Evolutionary conservation across 2,888 invertebrate genomes (phyloP).

Genomic region (Drosophila aldrichi): DNA sequence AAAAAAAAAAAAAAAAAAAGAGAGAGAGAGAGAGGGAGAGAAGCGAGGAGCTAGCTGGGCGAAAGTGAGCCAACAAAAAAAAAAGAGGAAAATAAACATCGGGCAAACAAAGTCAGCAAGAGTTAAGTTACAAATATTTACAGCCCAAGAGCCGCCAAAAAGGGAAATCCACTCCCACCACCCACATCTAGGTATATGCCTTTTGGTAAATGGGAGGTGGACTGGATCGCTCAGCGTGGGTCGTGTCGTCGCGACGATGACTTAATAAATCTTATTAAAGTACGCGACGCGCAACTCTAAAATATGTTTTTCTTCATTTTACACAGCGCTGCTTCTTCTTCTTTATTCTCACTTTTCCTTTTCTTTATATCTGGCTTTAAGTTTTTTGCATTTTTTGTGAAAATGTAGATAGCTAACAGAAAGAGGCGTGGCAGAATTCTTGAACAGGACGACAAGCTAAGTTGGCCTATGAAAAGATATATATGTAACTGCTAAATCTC

Average conservation of each 20-base stretch:
- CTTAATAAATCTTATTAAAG: slow-evolving; percentile 80
- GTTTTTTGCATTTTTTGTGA: too few relatives aligned
- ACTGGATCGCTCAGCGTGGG: slow-evolving; percentile 24
- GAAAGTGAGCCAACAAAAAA: slow-evolving; percentile 43
- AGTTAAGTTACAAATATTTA: slow-evolving; percentile 80
- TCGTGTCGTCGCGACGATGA: slow-evolving; percentile 38
- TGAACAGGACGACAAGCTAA: too few relatives aligned
- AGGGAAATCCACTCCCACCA: background rate
- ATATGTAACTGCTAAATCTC: too few relatives aligned
- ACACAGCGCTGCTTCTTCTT: background rate
- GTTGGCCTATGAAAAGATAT: too few relatives aligned
- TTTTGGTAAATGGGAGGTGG: slow-evolving; percentile 59
- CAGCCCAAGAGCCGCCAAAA: slow-evolving; percentile 38
- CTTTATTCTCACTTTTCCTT: slow-evolving; percentile 4
- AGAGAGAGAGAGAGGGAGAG: background rate
- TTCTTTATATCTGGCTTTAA: background rate
- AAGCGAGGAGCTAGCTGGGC: background rate
- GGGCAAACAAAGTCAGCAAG: slow-evolving; percentile 71
- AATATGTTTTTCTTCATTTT: slow-evolving; percentile 58
- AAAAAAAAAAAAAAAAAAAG: slow-evolving; percentile 52
- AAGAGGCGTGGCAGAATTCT: too few relatives aligned
- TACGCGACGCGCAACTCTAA: slow-evolving; percentile 60
- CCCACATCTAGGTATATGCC: slow-evolving; percentile 46
- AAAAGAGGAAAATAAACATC: slow-evolving; percentile 68
- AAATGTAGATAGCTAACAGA: too few relatives aligned